phyloP scores from a whole-genome alignment of 2,888 invertebrate genomes.

The Stenoptilia bipunctidactyla region DNA sequence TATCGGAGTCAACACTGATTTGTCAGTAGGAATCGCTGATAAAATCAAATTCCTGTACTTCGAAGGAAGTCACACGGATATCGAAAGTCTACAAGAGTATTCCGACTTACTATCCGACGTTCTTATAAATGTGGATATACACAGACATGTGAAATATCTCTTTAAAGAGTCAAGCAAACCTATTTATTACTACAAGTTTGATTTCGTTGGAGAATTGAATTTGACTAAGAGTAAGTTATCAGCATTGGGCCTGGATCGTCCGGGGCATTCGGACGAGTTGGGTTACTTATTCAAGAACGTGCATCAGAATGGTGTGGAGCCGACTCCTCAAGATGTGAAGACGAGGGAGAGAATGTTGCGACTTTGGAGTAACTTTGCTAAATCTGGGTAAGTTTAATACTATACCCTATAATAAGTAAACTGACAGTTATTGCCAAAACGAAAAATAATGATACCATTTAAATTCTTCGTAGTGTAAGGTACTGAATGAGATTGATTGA shows the following conservation, averaged over 20 bases:
- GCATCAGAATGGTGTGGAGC: slow-evolving; percentile 34
- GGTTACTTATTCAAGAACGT: slow-evolving; percentile 51
- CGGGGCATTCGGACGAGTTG: slow-evolving; percentile 48
- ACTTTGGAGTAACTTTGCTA: slow-evolving; percentile 62
- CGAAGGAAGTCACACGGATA: slow-evolving; percentile 28
- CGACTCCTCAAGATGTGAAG: slow-evolving; percentile 40
- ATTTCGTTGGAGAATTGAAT: slow-evolving; percentile 50
- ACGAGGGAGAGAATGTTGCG: slow-evolving; percentile 51
- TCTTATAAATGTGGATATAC: slow-evolving; percentile 33
- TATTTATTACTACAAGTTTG: slow-evolving; percentile 51
- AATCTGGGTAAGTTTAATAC: slow-evolving; percentile 52
- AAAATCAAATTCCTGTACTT: slow-evolving; percentile 42
- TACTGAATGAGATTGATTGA: too few relatives aligned
- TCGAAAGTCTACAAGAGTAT: slow-evolving; percentile 34
- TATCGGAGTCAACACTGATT: slow-evolving; percentile 34
- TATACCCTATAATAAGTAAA: too few relatives aligned
- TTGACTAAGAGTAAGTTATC: slow-evolving; percentile 23
- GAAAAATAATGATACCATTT: too few relatives aligned
- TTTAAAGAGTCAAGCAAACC: slow-evolving; percentile 43
- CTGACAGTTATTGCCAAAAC: too few relatives aligned
- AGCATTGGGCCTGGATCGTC: slow-evolving; percentile 26
- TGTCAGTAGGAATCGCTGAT: slow-evolving; percentile 33
- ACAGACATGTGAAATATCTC: slow-evolving; percentile 46
- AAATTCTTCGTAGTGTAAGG: too few relatives aligned
- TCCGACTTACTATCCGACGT: slow-evolving; percentile 42